A percentile compares a stretch with the other conserved stretches of the same genome.
These are phyloP conservation scores for Pantherophis guttatus DNA, from an alignment of 2,113 vertebrate genomes.

Conservation along the genomic window DNA sequence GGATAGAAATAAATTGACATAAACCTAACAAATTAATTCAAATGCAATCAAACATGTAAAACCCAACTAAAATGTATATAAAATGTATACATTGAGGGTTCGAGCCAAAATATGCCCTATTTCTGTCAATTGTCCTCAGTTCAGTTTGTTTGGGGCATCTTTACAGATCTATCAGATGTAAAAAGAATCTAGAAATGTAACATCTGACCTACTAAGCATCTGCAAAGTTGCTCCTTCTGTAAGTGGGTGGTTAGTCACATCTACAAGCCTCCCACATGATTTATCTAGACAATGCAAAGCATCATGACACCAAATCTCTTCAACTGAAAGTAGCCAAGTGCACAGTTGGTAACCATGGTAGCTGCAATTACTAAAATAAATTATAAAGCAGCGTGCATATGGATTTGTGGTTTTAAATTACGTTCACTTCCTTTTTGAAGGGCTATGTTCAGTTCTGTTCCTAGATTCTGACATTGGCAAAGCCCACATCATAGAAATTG, in stretches of 20 bases:
- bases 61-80: neutral
- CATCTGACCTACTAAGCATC: constrained; percentile 8
- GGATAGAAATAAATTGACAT: neutral
- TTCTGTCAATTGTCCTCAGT: neutral
- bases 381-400: constrained; percentile 36
- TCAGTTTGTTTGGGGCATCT: neutral
- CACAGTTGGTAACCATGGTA: constrained; percentile 69
- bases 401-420: constrained; percentile 37
- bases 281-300: constrained; percentile 48
- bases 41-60: neutral
- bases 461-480: constrained; percentile 14
- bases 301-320: constrained; percentile 48
- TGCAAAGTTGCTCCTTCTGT: constrained; percentile 36
- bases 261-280: constrained; percentile 45
- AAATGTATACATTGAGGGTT: neutral
- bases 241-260: constrained; percentile 40
- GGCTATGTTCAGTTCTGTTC: constrained; percentile 12
- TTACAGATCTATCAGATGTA: constrained; percentile 24
- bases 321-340: constrained; percentile 54
- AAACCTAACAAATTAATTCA: neutral
- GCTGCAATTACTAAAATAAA: constrained; percentile 50
- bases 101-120: neutral
- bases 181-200: constrained; percentile 15
- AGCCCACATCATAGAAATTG: constrained; percentile 15
- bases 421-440: constrained; percentile 28